Base-by-base conservation (phyloP, 2,888 invertebrate genomes). In the Hirudinaria manillensis region DNA sequence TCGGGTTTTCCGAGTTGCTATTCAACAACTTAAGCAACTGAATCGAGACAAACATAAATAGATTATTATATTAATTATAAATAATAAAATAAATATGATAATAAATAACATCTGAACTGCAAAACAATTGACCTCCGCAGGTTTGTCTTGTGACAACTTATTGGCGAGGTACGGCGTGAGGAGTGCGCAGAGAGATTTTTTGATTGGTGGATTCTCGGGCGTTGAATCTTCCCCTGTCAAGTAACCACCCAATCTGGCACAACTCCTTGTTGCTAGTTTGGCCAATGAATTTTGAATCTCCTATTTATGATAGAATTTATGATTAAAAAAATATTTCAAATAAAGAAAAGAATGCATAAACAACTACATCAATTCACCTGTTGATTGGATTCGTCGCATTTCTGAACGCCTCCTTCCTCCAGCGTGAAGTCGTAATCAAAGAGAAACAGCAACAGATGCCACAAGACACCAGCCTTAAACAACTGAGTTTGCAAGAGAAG, bases 381-480 rank as follows among this genome's bases (percentile, higher is more conserved):
- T 82, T 93, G 92, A 85, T 95, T 96, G 3, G 91, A 90, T 72
- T 92, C 91, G 81, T 91, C 91, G 80, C 89, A 90, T 34, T 91
- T 90, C 80, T 93, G 91, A 0, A 97, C 92, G 0, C 97, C 98
- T 72, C 96, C 93, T 87, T 99, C 98, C 76, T 96, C 92, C 80
- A 99, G 88, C 4, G 99, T 99, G 86, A 92, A 99, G 87, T 99
- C 99, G 85, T 96, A 99, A 77, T 91, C 91, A 85, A 99, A 93
- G 85, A 93, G 90, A 81, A 93, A 92, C 0, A 93, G 89, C 56
- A 99, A 86, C 73, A 99, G 87, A 81, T 95, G 94, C 92, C 94
- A 98, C 3, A 99, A 84, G 0, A 92, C 93, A 13, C 97, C 98
- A 0, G 85, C 82, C 77, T 85, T 83, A 77, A 82, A 83, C 65